These are phyloP conservation scores for Aphelenchoides bicaudatus DNA, from an alignment of 2,888 invertebrate species.

Conservation along the genomic window DNA sequence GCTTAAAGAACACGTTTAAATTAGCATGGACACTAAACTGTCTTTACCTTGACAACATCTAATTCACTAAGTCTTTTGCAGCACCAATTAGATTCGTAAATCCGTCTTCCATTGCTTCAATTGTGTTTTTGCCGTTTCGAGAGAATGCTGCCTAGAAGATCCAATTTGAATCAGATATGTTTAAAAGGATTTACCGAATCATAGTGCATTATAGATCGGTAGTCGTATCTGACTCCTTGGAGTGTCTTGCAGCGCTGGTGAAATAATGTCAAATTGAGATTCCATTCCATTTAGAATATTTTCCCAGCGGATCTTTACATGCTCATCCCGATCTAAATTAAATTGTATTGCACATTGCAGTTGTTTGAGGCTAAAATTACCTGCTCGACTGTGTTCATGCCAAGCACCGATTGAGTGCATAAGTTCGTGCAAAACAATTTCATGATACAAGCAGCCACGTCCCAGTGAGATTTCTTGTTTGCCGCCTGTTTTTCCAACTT, in stretches of 20 bases:
- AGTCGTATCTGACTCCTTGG: conserved; percentile 59
- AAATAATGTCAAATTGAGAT: conserved; percentile 57
- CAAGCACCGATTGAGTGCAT: conserved; percentile 52
- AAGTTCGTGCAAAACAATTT: conserved; percentile 58
- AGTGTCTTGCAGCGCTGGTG: conserved; percentile 46
- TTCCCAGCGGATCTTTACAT: conserved; percentile 60
- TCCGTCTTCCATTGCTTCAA: conserved; percentile 50
- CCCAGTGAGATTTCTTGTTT: conserved; percentile 56
- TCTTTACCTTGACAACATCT: conserved; percentile 58
- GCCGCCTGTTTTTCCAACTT: conserved; percentile 58
- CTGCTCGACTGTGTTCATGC: conserved; percentile 59
- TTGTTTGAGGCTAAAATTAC: conserved; percentile 32
- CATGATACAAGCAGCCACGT: conserved; percentile 59
- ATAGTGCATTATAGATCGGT: conserved; percentile 41
- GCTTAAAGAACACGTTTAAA: conserved; percentile 30
- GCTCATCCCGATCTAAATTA: conserved; percentile 63
- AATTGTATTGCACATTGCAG: too few relatives aligned
- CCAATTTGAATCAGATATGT: background rate
- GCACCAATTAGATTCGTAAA: conserved; percentile 58
- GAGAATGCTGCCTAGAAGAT: conserved; percentile 55
- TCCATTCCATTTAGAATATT: conserved; percentile 61
- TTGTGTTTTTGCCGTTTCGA: conserved; percentile 58
- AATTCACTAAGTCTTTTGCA: conserved; percentile 53
- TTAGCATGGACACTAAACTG: too few relatives aligned
- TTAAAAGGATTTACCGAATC: background rate